phyloP scores from a whole-genome alignment of 2,888 invertebrate genomes.

The Ichneumon xanthorius region DNA sequence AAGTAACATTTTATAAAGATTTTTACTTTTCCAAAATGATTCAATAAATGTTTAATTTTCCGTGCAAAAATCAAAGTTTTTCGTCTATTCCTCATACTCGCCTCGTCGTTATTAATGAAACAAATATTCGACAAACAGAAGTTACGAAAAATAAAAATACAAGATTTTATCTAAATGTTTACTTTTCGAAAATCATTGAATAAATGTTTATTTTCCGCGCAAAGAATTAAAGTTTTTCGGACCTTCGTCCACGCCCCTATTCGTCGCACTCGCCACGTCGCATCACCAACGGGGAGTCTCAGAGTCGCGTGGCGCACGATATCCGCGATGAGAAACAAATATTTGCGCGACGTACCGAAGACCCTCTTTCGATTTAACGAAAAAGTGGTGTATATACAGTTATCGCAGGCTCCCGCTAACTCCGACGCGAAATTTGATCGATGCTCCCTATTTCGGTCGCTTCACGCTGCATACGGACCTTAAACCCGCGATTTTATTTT shows the following conservation, averaged over 20 bases:
- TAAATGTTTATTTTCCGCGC: too few species aligned
- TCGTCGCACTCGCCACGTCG: not conserved
- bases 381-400: not conserved
- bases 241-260: not conserved
- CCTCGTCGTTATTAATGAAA: not conserved
- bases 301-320: slow-evolving; percentile 4
- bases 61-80: not conserved
- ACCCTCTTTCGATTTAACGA: slow-evolving; percentile 1
- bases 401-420: not conserved
- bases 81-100: not conserved
- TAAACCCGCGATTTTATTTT: not conserved
- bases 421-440: slow-evolving; percentile 7
- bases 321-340: slow-evolving; percentile 14
- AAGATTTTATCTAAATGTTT: too few species aligned
- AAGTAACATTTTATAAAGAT: too few species aligned
- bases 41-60: too few species aligned
- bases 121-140: not conserved
- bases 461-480: not conserved
- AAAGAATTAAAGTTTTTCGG: not conserved
- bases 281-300: not conserved
- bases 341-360: slow-evolving; percentile 3
- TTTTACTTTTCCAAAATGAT: too few species aligned
- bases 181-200: too few species aligned
- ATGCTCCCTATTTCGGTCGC: not conserved
- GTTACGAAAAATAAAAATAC: too few species aligned